A percentile compares a stretch with the other conserved stretches of the same genome.
These are phyloP conservation scores for Tubulanus polymorphus DNA, from an alignment of 2,888 invertebrate genomes.

Conservation along the genomic window DNA sequence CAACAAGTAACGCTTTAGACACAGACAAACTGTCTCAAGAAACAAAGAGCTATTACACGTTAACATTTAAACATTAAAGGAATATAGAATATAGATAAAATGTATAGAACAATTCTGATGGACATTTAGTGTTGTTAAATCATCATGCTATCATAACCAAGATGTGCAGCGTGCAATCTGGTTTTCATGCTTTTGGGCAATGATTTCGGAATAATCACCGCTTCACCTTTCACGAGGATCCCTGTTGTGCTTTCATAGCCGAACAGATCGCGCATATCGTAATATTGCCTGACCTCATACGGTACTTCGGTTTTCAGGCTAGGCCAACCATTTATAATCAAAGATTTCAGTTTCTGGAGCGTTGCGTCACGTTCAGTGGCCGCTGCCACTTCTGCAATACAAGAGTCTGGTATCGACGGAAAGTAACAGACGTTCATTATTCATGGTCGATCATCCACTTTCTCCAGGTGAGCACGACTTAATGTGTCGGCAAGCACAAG, in stretches of 20 bases:
- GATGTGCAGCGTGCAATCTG: conserved; percentile 13
- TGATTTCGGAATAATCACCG: conserved; percentile 6
- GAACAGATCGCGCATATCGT: conserved; percentile 8
- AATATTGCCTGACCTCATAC: conserved; percentile 5
- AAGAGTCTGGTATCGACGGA: conserved; percentile 3
- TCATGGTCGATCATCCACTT: not conserved
- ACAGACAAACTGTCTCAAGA: too few relatives aligned
- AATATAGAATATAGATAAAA: too few relatives aligned
- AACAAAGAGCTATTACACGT: too few relatives aligned
- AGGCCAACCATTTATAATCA: conserved; percentile 1
- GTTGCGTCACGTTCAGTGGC: conserved; percentile 3
- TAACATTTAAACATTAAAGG: too few relatives aligned
- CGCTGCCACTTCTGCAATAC: not conserved
- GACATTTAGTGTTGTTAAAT: too few relatives aligned
- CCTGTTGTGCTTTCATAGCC: conserved; percentile 4
- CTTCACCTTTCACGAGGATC: conserved; percentile 12
- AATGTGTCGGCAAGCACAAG: conserved; percentile 4
- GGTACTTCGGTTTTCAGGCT: not conserved
- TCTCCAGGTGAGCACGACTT: conserved; percentile 2
- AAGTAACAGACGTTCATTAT: conserved; percentile 1
- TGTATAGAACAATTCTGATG: too few relatives aligned
- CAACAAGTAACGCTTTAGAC: too few relatives aligned
- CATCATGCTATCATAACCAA: conserved; percentile 14
- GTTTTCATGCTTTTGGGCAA: conserved; percentile 8
- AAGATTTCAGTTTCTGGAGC: not conserved